These are phyloP conservation scores for Sitta europaea DNA, from an alignment of 2,113 vertebrate species.

Conservation along the genomic window DNA sequence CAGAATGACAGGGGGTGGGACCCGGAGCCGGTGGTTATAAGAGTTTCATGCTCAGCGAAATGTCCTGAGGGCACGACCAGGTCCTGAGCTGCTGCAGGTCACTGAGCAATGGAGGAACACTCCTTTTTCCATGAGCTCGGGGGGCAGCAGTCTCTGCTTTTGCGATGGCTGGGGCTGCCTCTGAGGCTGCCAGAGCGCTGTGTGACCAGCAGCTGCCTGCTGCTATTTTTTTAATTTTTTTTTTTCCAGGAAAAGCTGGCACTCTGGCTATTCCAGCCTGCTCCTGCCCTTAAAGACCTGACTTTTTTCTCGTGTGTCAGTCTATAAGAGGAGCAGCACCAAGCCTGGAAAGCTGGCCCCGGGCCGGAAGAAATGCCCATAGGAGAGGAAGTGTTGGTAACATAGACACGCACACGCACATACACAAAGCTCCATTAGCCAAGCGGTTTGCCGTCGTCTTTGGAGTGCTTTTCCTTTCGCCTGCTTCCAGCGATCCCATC, in stretches of 20 bases:
- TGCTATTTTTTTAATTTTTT: neutral
- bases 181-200: neutral
- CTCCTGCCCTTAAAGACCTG: neutral
- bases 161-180: neutral
- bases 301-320: neutral
- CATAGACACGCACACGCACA: neutral
- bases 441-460: neutral
- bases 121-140: neutral
- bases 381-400: slow-evolving; percentile 32
- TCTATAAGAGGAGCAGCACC: neutral
- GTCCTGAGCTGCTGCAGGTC: neutral
- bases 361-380: neutral
- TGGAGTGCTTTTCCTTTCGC: neutral
- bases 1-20: neutral
- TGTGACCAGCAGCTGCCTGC: neutral
- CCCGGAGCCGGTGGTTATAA: neutral
- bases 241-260: neutral
- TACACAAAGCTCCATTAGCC: neutral
- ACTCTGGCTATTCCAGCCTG: neutral
- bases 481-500: neutral
- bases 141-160: neutral
- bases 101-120: neutral
- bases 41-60: neutral
- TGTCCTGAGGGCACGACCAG: neutral
- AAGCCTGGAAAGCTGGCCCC: neutral